Conservation (phyloP, 2,113 vertebrate species). For the Muntiacus muntjak region DNA sequence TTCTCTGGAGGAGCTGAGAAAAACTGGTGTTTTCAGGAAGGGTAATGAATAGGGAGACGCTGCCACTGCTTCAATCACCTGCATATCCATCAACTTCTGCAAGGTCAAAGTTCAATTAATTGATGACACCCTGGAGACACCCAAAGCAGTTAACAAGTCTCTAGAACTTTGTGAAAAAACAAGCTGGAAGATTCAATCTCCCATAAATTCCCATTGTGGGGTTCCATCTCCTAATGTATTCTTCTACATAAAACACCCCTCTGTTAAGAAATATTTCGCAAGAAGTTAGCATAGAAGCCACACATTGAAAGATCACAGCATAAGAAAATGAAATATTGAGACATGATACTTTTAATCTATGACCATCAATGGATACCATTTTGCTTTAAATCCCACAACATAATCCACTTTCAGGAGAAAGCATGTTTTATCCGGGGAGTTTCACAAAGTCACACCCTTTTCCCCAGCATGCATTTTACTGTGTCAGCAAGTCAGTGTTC, state of each 20-base stretch:
- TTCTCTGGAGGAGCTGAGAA: constrained; percentile 76
- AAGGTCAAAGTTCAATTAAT: constrained; percentile 85
- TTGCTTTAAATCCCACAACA: not conserved
- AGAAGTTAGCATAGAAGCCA: constrained; percentile 36
- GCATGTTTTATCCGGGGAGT: not conserved
- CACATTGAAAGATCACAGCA: constrained; percentile 41
- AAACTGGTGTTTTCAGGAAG: constrained; percentile 70
- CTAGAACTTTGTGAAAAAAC: constrained; percentile 79
- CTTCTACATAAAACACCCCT: constrained; percentile 42
- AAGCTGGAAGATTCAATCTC: constrained; percentile 70
- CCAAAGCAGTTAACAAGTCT: constrained; percentile 82
- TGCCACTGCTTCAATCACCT: constrained; percentile 81
- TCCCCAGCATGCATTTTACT: not conserved
- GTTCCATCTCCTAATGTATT: constrained; percentile 66
- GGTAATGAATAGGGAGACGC: constrained; percentile 76
- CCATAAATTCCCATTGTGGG: constrained; percentile 69
- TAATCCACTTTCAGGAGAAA: not conserved
- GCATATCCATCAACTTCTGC: constrained; percentile 80
- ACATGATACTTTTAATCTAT: not conserved
- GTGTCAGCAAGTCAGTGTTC: not conserved
- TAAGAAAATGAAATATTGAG: constrained; percentile 42
- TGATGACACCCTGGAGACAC: constrained; percentile 83
- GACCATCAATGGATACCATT: not conserved
- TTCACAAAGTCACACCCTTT: not conserved
- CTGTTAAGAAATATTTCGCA: constrained; percentile 54